These are phyloP conservation scores for Bathybates hornii DNA, from an alignment of 2,113 vertebrate genomes.

Conservation along the genomic window DNA sequence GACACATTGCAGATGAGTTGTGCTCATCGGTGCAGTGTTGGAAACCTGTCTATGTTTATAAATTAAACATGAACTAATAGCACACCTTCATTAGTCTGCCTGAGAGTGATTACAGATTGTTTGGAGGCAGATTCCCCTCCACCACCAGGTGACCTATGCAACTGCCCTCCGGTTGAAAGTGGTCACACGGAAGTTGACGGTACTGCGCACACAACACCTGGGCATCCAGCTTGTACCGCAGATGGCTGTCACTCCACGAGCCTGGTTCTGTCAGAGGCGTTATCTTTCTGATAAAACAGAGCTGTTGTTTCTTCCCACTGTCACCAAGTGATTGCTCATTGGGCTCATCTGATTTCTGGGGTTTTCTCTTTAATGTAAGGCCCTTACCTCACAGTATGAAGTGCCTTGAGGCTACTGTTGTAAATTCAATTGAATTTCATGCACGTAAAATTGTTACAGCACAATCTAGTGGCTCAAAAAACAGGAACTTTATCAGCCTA, in stretches of 20 bases:
- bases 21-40: not conserved
- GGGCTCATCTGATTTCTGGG: not conserved
- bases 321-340: not conserved
- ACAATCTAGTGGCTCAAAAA: not conserved
- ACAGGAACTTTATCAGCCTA: not conserved
- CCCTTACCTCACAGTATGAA: not conserved
- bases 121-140: not conserved
- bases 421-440: not conserved
- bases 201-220: not conserved
- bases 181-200: not conserved
- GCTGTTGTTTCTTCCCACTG: not conserved
- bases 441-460: too few relatives aligned
- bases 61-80: not conserved
- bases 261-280: not conserved
- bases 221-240: accelerated
- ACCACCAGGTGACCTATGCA: not conserved
- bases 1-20: not conserved
- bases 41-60: not conserved
- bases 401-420: not conserved
- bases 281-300: not conserved
- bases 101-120: not conserved
- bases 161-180: accelerated
- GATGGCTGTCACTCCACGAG: not conserved
- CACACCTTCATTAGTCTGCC: not conserved
- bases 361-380: not conserved